Conservation (phyloP, 2,888 invertebrate species). For the Argynnis bischoffii region DNA sequence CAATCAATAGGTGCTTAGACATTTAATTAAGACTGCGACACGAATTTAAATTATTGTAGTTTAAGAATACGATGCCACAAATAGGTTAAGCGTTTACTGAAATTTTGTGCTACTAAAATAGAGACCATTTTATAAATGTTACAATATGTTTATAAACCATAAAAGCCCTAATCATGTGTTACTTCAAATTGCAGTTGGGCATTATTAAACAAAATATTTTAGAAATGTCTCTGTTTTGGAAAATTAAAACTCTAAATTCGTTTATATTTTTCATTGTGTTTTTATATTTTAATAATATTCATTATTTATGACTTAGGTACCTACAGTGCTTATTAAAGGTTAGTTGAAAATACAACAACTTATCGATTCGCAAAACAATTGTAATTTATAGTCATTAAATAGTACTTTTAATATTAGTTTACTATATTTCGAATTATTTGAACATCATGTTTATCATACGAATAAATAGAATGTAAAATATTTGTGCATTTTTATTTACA, state of each 20-base stretch:
- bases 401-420: constrained; percentile 20
- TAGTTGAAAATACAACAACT: constrained; percentile 10
- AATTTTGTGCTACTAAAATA: constrained; percentile 26
- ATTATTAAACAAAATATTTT: too few relatives aligned
- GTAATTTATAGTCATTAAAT: constrained; percentile 32
- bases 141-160: constrained; percentile 3
- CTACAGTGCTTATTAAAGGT: constrained; percentile 12
- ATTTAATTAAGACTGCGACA: constrained; percentile 73
- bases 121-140: constrained; percentile 6
- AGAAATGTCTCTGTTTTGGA: constrained; percentile 27
- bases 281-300: too few relatives aligned
- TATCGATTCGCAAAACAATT: constrained; percentile 3
- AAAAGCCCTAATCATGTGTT: not conserved
- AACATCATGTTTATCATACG: constrained; percentile 23
- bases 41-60: constrained; percentile 73
- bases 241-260: constrained; percentile 31
- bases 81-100: constrained; percentile 25
- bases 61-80: constrained; percentile 40
- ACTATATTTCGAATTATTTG: constrained; percentile 27
- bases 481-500: not conserved
- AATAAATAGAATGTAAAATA: constrained; percentile 25
- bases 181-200: too few relatives aligned
- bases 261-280: constrained; percentile 28
- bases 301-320: too few relatives aligned
- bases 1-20: constrained; percentile 70